Evolutionary conservation across 1,140 invertebrate genomes (phyloP), one percentile per base, ranked within the genome.

Genomic region (Brachionus angularis): DNA sequence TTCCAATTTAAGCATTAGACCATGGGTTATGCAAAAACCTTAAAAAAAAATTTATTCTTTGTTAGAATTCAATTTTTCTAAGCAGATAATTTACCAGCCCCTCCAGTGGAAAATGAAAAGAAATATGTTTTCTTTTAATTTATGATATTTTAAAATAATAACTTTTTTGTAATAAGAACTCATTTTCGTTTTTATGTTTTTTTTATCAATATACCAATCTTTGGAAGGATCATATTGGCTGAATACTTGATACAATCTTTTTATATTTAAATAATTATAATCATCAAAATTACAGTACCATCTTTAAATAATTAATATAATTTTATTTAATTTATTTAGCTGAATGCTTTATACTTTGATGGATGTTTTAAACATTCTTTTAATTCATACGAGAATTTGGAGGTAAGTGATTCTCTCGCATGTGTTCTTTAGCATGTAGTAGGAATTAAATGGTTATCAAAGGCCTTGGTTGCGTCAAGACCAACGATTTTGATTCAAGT

Each of bases 211-310:
- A 23, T 67, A 67, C 62, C 62, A 67, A 33, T 46, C 42, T n/a
- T 47, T 47, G 21, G 8, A 18, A 33, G 18, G 16, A 67, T 67
- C 62, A 46, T 47, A 67, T 5, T 67, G 14, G 8, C 23, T 36
- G 3, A 67, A 21, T 10, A 50, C 31, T 21, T 46, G n/a, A 47
- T 25, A 47, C 2, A 67, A 16, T 21, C 18, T 18, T 31, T 50
- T 7, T 5, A 67, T 21, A 18, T 67, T 67, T n/a, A 67, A 46
- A 67, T 67, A 67, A 50, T 67, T 67, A 25, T 67, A 39, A 25
- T 67, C 62, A 23, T 67, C 62, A 67, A 67, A 33, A 23, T 67
- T 39, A 50, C 62, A 67, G n/a, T 47, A 67, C 62, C 62, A 67
- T 18, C 62, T 67, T 47, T 46, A 21, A 34, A 47, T 39, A 50